phyloP scores from a whole-genome alignment of 2,888 invertebrate genomes.

The Apeira syringaria region DNA sequence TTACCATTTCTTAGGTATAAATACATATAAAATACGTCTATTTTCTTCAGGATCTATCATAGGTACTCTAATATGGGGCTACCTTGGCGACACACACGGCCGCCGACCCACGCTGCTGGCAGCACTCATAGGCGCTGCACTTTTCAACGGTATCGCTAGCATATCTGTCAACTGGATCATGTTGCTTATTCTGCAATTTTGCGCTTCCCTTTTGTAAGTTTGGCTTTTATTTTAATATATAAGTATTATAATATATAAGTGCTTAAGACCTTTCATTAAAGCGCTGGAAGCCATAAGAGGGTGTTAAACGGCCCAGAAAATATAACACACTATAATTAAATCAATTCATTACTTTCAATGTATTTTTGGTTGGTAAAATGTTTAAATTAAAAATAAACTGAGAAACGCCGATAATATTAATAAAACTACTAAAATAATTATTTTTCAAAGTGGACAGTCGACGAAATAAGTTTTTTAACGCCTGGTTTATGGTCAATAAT shows the following conservation, averaged over 20 bases:
- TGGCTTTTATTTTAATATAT: not conserved
- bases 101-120: conserved; percentile 54
- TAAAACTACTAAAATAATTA: too few relatives aligned
- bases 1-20: too few relatives aligned
- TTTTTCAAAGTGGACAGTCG: too few relatives aligned
- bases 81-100: conserved; percentile 62
- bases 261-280: too few relatives aligned
- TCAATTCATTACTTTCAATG: not conserved
- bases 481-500: too few relatives aligned
- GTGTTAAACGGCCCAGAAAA: too few relatives aligned
- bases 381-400: not conserved
- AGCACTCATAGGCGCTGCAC: conserved; percentile 45
- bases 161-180: conserved; percentile 70
- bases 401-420: too few relatives aligned
- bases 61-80: conserved; percentile 63
- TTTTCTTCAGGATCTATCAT: conserved; percentile 49
- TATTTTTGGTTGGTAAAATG: not conserved
- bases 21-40: too few relatives aligned
- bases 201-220: conserved; percentile 61
- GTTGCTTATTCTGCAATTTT: conserved; percentile 59
- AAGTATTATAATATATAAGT: not conserved
- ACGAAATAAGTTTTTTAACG: too few relatives aligned
- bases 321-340: too few relatives aligned
- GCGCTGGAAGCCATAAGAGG: too few relatives aligned
- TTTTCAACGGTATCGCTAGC: conserved; percentile 57